phyloP scores from a whole-genome alignment of 2,113 vertebrate species.

The Pionites leucogaster region DNA sequence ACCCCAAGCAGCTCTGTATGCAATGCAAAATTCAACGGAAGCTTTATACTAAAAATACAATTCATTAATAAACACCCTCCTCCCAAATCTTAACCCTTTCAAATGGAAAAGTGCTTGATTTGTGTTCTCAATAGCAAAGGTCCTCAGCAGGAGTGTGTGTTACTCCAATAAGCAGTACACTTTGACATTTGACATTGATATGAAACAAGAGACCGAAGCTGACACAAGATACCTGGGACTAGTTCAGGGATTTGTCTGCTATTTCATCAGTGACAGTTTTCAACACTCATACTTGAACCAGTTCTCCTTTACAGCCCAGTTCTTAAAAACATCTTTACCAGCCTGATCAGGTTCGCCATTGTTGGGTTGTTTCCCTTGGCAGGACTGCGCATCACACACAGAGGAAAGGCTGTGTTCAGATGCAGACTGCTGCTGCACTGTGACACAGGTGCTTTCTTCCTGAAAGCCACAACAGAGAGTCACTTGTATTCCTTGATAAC shows the following conservation, averaged over 20 bases:
- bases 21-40: not conserved
- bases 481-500: not conserved
- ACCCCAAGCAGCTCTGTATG: not conserved
- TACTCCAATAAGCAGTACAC: not conserved
- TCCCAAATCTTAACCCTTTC: not conserved
- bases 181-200: not conserved
- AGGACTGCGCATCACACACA: not conserved
- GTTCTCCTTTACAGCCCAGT: not conserved
- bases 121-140: not conserved
- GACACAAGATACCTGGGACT: not conserved
- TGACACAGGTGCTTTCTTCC: not conserved
- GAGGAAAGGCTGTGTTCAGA: not conserved
- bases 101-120: not conserved
- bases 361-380: not conserved
- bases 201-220: not conserved
- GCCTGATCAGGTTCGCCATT: not conserved
- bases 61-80: accelerated
- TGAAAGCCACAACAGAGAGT: not conserved
- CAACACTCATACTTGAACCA: not conserved
- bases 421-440: not conserved
- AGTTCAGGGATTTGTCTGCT: not conserved
- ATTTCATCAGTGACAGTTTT: not conserved
- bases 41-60: not conserved
- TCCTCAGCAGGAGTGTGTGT: accelerated
- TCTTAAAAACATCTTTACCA: accelerated